Evolutionary conservation across 2,888 invertebrate species (phyloP), one percentile per base, ranked within the genome.

Genomic region (Palloptera scutellata): DNA sequence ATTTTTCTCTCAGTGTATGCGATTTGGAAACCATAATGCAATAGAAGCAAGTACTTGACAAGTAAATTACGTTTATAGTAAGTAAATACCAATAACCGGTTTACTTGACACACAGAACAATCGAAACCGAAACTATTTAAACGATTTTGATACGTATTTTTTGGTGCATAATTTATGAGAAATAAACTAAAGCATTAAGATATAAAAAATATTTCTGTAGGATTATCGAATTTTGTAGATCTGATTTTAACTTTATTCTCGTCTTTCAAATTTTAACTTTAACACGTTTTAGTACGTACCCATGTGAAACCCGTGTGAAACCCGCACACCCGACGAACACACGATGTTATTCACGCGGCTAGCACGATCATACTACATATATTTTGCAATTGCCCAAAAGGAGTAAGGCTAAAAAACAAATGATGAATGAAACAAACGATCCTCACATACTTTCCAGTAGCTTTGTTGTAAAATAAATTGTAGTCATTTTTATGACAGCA

Each of bases 341-440:
- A 43, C 69, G 77, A 71, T 78, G 75, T 77, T 77, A 71, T 74
- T 76, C 72, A 70, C 67, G 71, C 72, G 71, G 72, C 71, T 54
- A 76, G 61, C 76, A 72, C 75, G 78, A 78, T 79, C 77, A 72
- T 71, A 83, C 80, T 83, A 79, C 70, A 66, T 70, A 4, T 74
- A 62, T 52, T 71, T 70, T 71, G 66, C 66, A 65, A 70, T 69
- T 71, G 73, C 69, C 74, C 75, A 68, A 62, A 53, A 73, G 72
- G 71, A 30, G 30, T 6, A 30, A 30, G 30, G 30, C 30, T 30
- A 78, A 74, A 79, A 79, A 77, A 78, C 77, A 65, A 9, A 52
- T 15, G 70, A 72, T 70, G 69, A 55, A 64, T 67, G 52, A 40
- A 63, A 51, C 30, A 40, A 63, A 6, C 55, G 11, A 61, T 54